Evolutionary conservation across 1,140 invertebrate genomes (phyloP).

Genomic region (Yoshiicerus persimilis): DNA sequence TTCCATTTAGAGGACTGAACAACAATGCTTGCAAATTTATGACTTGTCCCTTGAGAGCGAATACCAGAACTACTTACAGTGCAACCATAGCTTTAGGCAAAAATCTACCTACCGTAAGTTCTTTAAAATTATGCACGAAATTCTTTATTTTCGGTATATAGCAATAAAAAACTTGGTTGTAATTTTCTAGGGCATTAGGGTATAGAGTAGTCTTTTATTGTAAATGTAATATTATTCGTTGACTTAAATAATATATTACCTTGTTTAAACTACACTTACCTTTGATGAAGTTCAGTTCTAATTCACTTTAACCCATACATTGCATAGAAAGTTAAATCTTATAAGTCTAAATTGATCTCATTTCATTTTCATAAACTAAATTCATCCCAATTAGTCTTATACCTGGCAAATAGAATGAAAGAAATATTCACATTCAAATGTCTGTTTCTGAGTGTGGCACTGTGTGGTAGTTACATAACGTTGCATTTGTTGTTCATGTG

Average conservation of each 20-base stretch:
- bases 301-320: too few relatives aligned
- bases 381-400: too few relatives aligned
- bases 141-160: neutral
- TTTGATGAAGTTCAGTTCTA: too few relatives aligned
- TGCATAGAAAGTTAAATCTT: too few relatives aligned
- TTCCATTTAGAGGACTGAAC: constrained; percentile 61
- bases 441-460: neutral
- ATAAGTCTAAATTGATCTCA: too few relatives aligned
- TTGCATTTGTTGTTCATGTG: neutral
- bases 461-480: neutral
- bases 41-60: constrained; percentile 56
- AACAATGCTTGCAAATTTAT: constrained; percentile 58
- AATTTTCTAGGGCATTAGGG: too few relatives aligned
- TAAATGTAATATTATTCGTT: too few relatives aligned
- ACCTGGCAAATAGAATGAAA: neutral
- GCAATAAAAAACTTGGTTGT: neutral
- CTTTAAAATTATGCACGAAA: neutral
- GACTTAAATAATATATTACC: too few relatives aligned
- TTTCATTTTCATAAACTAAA: too few relatives aligned
- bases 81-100: constrained; percentile 51
- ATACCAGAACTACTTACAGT: constrained; percentile 54
- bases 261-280: too few relatives aligned
- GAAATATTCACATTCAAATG: neutral
- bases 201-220: too few relatives aligned
- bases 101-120: constrained; percentile 28